Conservation (phyloP, 1,140 invertebrate genomes). For the Chelonus insularis region DNA sequence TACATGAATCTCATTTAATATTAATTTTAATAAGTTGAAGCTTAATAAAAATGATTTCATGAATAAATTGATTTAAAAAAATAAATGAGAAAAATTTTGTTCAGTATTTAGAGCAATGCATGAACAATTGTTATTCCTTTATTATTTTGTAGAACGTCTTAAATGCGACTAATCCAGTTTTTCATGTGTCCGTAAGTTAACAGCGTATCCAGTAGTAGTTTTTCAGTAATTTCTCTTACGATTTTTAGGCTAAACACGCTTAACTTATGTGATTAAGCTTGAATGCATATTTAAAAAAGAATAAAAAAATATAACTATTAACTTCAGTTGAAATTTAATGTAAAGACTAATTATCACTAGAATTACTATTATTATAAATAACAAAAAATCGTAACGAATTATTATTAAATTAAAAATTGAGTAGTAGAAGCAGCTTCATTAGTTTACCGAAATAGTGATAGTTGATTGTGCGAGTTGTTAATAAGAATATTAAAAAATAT, state of each 20-base stretch:
- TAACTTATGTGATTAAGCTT: background rate
- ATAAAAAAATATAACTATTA: no score
- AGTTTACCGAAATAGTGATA: background rate
- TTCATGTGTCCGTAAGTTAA: slow-evolving; percentile 61
- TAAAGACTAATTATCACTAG: no score
- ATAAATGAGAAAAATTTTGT: slow-evolving; percentile 24
- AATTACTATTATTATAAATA: background rate
- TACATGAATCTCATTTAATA: no score
- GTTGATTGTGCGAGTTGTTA: background rate
- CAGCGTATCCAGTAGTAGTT: slow-evolving; percentile 50
- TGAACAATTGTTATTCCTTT: slow-evolving; percentile 50
- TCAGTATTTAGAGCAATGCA: slow-evolving; percentile 49
- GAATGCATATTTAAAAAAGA: background rate
- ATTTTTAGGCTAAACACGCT: slow-evolving; percentile 23
- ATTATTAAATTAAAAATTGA: slow-evolving; percentile 12
- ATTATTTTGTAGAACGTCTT: slow-evolving; percentile 61
- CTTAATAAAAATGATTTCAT: background rate
- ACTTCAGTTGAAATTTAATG: no score
- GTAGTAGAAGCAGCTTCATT: background rate
- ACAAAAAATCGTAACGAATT: slow-evolving; percentile 8
- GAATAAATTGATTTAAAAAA: slow-evolving; percentile 2
- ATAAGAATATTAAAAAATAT: no score
- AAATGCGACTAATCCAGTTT: slow-evolving; percentile 61
- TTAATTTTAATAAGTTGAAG: background rate
- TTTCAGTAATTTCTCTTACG: slow-evolving; percentile 36